phyloP scores from a whole-genome alignment of 2,113 vertebrate species.

The Chionis minor region DNA sequence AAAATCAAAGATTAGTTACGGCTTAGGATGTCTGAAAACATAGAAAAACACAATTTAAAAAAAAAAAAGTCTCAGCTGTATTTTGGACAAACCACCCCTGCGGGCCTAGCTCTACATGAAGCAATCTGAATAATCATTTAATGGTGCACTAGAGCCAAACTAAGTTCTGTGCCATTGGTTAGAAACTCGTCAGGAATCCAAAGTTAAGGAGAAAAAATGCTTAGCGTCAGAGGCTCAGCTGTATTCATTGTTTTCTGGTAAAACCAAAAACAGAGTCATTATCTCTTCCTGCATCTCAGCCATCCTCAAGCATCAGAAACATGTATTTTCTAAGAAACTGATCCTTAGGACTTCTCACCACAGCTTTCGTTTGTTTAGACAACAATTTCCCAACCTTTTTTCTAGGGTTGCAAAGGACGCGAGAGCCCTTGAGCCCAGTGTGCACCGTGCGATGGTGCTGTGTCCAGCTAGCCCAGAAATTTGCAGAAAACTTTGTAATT shows the following conservation, averaged over 20 bases:
- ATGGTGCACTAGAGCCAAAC: neutral
- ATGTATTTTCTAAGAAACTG: neutral
- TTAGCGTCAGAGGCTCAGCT: conserved; percentile 10
- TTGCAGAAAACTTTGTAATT: neutral
- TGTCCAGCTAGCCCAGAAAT: neutral
- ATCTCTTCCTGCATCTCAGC: neutral
- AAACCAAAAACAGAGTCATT: neutral
- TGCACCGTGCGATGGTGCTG: rapidly evolving
- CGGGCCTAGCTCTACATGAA: conserved; percentile 23
- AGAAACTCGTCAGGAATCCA: neutral
- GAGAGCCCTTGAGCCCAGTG: neutral
- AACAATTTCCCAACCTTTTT: neutral
- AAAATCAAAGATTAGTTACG: neutral
- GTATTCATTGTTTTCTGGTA: conserved; percentile 28
- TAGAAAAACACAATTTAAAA: neutral
- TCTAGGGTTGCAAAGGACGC: neutral
- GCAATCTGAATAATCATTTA: conserved; percentile 1
- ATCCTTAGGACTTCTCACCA: neutral
- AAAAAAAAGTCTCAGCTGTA: neutral
- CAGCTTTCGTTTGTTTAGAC: neutral
- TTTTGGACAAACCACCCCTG: neutral
- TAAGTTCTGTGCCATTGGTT: neutral
- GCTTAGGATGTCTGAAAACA: conserved; percentile 4
- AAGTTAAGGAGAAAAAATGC: neutral
- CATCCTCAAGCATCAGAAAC: conserved; percentile 2